Conservation (phyloP, 2,113 vertebrate genomes). For the Otis tarda region DNA sequence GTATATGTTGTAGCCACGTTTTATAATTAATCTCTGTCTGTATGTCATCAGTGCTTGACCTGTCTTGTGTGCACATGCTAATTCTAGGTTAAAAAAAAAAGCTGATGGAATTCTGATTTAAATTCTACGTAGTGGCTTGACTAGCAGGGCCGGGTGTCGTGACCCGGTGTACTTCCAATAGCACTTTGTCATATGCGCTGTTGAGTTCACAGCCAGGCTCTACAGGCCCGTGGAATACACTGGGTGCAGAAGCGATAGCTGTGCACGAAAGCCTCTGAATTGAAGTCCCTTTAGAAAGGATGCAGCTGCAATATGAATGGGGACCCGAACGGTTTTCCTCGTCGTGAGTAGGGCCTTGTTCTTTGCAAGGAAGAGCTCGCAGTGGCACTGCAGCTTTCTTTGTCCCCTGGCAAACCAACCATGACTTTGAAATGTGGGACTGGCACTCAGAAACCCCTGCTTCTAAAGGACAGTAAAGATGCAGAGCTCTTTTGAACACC, state of each 20-base stretch:
- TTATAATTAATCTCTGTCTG: neutral
- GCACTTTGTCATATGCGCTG: fast-evolving
- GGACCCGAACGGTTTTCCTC: neutral
- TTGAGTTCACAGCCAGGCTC: neutral
- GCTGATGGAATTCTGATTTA: neutral
- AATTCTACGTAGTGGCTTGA: fast-evolving
- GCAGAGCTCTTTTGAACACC: neutral
- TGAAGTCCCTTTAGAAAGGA: neutral
- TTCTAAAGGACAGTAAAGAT: neutral
- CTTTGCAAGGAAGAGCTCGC: neutral
- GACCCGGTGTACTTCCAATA: fast-evolving
- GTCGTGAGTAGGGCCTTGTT: constrained; percentile 11
- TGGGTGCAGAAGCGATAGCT: neutral
- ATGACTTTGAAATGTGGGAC: neutral
- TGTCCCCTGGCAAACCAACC: neutral
- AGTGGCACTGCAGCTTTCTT: neutral
- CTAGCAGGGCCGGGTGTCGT: fast-evolving
- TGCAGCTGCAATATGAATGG: constrained; percentile 53
- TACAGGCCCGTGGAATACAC: fast-evolving
- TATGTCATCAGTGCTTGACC: neutral
- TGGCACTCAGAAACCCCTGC: fast-evolving
- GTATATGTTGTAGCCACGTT: fast-evolving
- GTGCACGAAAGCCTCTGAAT: neutral
- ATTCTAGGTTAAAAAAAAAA: fast-evolving
- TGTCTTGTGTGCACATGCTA: no score